Percentiles rank a stretch among this genome's conserved stretches.
Evolutionary conservation across 2,797 vertebrate genomes (phyloP).

Genomic region (Danio albolineatus): DNA sequence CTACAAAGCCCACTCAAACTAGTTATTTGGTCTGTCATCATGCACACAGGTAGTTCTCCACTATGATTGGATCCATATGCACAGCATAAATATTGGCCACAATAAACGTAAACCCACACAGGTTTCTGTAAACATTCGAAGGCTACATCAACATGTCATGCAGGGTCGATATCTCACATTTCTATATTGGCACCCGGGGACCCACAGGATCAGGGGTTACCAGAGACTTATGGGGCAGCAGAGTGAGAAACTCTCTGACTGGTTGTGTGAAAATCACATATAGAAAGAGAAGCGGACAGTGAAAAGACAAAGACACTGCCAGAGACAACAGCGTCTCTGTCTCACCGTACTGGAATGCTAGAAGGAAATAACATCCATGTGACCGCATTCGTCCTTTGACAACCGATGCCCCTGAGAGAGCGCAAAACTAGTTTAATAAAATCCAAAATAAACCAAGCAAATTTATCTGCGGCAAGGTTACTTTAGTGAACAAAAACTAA

Average conservation of each 20-base stretch:
- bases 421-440: no score
- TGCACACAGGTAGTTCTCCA: not conserved
- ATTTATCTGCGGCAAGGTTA: no score
- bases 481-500: no score
- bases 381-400: slow-evolving; percentile 25
- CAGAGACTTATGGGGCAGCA: slow-evolving; percentile 7
- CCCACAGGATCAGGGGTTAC: not conserved
- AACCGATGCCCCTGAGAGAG: slow-evolving; percentile 1
- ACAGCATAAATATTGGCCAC: not conserved
- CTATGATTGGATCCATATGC: not conserved
- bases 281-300: slow-evolving; percentile 11
- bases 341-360: slow-evolving; percentile 59
- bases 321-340: slow-evolving; percentile 63
- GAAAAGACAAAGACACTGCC: slow-evolving; percentile 33
- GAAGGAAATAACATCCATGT: slow-evolving; percentile 58
- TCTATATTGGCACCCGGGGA: slow-evolving; percentile 23
- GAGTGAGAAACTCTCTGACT: slow-evolving; percentile 23
- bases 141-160: slow-evolving; percentile 2
- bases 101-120: not conserved
- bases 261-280: slow-evolving; percentile 21
- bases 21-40: no score
- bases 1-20: no score
- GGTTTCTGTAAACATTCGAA: slow-evolving; percentile 26
- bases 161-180: slow-evolving; percentile 15
- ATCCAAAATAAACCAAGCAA: slow-evolving; percentile 39